Percentiles rank a stretch among this genome's conserved stretches.
Conservation (phyloP, 2,888 invertebrate species). For the Erebia ligea region DNA sequence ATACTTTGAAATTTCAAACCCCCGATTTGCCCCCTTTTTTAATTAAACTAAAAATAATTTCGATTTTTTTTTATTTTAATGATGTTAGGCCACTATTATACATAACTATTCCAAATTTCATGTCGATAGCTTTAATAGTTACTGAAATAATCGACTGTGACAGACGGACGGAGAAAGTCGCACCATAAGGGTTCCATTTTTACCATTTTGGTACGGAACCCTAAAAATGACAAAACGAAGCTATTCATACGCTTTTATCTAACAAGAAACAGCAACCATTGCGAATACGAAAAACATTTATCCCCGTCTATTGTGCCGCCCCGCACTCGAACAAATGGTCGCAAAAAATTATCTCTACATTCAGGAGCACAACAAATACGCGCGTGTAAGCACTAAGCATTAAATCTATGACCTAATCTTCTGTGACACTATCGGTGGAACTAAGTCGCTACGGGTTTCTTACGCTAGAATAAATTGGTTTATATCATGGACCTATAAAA, state of each 20-base stretch:
- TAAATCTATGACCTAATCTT: constrained; percentile 29
- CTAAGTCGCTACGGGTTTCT: constrained; percentile 25
- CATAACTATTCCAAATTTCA: too few relatives aligned
- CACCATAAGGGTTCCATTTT: too few relatives aligned
- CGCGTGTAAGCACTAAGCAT: constrained; percentile 19
- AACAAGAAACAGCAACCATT: constrained; percentile 4
- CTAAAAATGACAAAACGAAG: not conserved
- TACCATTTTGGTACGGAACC: too few relatives aligned
- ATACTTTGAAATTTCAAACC: too few relatives aligned
- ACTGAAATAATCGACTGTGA: too few relatives aligned
- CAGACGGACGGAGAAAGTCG: too few relatives aligned
- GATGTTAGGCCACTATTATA: too few relatives aligned
- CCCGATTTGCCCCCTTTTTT: too few relatives aligned
- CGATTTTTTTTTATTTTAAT: too few relatives aligned
- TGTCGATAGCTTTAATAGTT: too few relatives aligned
- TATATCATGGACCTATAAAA: not conserved
- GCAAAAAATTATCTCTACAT: constrained; percentile 34
- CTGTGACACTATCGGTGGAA: constrained; percentile 27
- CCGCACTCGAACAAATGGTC: constrained; percentile 7
- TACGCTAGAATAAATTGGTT: constrained; percentile 3
- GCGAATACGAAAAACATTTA: constrained; percentile 10
- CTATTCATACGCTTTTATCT: not conserved
- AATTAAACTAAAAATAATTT: too few relatives aligned
- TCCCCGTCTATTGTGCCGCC: not conserved
- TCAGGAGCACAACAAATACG: constrained; percentile 23